Base-by-base conservation (phyloP, 2,888 invertebrate species). In the Caenorhabditis doughertyi region DNA sequence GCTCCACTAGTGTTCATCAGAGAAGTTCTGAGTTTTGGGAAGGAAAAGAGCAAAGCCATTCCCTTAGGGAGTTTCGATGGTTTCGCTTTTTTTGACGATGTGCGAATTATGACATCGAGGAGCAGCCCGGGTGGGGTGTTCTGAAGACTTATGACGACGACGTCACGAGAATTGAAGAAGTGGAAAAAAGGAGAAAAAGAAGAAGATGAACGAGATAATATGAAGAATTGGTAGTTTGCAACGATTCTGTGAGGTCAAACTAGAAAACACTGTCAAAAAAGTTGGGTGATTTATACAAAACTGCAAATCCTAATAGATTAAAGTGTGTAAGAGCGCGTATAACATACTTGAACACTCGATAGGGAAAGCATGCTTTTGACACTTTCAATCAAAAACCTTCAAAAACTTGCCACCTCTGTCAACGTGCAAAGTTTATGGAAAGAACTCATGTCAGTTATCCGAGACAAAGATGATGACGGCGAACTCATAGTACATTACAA, bases 21-120 rank as follows among this genome's bases (percentile, higher is more conserved):
- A 44, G 32, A 71, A 53, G 55, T 35, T 51, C 16, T 32, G 55
- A 18, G 27, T 25, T 29, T 18, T n/a, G 4, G 5, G 21, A 32
- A 47, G 27, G 47, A 67, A 25, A 18, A 39, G 29, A 29, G 55
- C 55, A 47, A 47, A 42, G 21, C 4, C 7, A 18, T 47, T 21
- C 65, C 73, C 55, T 47, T 32, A 9, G 64, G 25, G 73, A 56
- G 9, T 32, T 13, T n/a, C n/a, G n/a, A 8, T 11, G 7, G 4
- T n/a, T 29, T 25, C 27, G 7, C 35, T 64, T 64, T 58, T 44
- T 56, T 42, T 74, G 74, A 67, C 74, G 74, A 74, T 74, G 74
- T 74, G 74, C 74, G 74, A 67, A 74, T 67, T 74, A 74, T 67
- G 74, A 47, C 64, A 29, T 65, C 49, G 18, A n/a, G 64, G 32